Evolutionary conservation across 1,140 invertebrate species (phyloP).

Genomic region (Chrysopa pallens): DNA sequence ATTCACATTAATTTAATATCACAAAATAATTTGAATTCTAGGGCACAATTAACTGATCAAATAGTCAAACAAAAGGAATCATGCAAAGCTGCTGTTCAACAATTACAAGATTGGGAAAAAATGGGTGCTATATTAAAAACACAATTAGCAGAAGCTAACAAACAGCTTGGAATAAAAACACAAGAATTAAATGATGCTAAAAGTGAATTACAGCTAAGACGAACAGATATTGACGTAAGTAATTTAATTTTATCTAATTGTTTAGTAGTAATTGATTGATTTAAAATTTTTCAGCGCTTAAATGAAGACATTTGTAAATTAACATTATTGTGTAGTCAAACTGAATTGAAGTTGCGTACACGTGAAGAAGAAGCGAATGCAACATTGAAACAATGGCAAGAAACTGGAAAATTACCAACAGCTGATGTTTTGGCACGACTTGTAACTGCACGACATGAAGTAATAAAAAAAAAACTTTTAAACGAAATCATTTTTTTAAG

Average conservation of each 20-base stretch:
- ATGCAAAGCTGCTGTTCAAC: slow-evolving; percentile 23
- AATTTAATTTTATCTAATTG: not conserved
- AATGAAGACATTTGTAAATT: slow-evolving; percentile 32
- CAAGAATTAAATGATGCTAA: slow-evolving; percentile 28
- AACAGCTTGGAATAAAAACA: slow-evolving; percentile 27
- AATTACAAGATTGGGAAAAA: slow-evolving; percentile 31
- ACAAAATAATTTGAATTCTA: not conserved
- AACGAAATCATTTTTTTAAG: not conserved
- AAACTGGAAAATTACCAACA: slow-evolving; percentile 17
- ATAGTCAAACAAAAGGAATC: slow-evolving; percentile 19
- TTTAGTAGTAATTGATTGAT: not conserved
- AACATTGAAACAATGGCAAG: slow-evolving; percentile 17
- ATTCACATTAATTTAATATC: too few relatives aligned
- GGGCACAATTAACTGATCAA: slow-evolving; percentile 7
- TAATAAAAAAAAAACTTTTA: slow-evolving; percentile 6
- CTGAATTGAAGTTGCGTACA: slow-evolving; percentile 15
- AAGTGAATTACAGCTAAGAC: slow-evolving; percentile 27
- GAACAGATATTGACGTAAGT: slow-evolving; percentile 27
- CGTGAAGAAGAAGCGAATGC: slow-evolving; percentile 18
- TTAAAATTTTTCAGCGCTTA: slow-evolving; percentile 19
- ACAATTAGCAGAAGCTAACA: slow-evolving; percentile 29
- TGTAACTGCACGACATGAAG: slow-evolving; percentile 18
- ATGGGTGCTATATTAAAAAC: slow-evolving; percentile 28
- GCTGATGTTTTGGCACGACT: slow-evolving; percentile 16
- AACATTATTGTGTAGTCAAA: slow-evolving; percentile 27